Percentiles rank a stretch among this genome's conserved stretches.
Conservation (phyloP, 30 jellyfish, hydroid and myxozoan species). For the Chrysaora quinquecirrha region DNA sequence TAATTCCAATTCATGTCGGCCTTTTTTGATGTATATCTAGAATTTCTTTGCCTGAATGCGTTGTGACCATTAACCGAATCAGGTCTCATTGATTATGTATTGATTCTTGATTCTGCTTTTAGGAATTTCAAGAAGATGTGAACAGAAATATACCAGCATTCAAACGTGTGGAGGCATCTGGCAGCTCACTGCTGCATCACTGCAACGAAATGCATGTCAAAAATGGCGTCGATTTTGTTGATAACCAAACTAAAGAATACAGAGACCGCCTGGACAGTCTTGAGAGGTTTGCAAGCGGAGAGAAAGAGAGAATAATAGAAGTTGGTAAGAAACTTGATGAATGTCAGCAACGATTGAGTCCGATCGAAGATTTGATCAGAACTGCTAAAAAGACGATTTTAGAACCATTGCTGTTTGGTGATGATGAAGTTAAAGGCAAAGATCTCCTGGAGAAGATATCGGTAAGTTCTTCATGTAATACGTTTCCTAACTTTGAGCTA, state of each 20-base stretch:
- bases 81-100: too few relatives aligned
- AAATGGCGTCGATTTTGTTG: conserved; percentile 75
- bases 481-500: too few relatives aligned
- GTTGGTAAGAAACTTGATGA: conserved; percentile 67
- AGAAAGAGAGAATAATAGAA: conserved; percentile 67
- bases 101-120: too few relatives aligned
- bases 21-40: too few relatives aligned
- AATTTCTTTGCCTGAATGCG: too few relatives aligned
- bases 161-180: conserved; percentile 45
- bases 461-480: conserved; percentile 63
- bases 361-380: conserved; percentile 76
- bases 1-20: too few relatives aligned
- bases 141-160: conserved; percentile 57
- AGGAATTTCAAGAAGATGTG: conserved; percentile 87
- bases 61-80: too few relatives aligned
- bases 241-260: conserved; percentile 64
- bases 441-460: conserved; percentile 48
- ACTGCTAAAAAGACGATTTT: conserved; percentile 52
- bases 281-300: conserved; percentile 65
- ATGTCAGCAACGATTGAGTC: conserved; percentile 70
- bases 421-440: conserved; percentile 78
- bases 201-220: conserved; percentile 67
- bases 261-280: conserved; percentile 71
- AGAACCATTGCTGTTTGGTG: conserved; percentile 67
- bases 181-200: conserved; percentile 51